A percentile compares a stretch with the other conserved stretches of the same genome.
Conservation (phyloP, 2,113 vertebrate species). For the Mola mola region DNA sequence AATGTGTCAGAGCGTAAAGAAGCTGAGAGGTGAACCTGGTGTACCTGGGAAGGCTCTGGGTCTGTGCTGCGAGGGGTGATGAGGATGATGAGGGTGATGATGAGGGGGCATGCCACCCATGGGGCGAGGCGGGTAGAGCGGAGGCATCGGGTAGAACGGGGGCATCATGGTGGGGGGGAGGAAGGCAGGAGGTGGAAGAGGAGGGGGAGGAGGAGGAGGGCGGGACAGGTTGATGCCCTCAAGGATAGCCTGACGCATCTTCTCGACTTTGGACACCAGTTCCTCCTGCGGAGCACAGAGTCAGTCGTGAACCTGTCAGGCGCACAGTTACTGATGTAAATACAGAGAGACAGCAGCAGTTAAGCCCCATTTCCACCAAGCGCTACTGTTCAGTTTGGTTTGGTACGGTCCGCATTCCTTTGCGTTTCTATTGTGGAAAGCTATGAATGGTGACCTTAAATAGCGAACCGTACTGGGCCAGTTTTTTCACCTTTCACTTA, state of each 20-base stretch:
- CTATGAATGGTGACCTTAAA: no score
- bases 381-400: no score
- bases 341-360: no score
- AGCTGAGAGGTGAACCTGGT: background rate
- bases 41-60: constrained; percentile 89
- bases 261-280: constrained; percentile 90
- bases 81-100: constrained; percentile 80
- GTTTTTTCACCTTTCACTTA: no score
- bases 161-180: constrained; percentile 86
- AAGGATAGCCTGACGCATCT: constrained; percentile 93
- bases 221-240: constrained; percentile 90
- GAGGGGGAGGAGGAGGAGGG: constrained; percentile 85
- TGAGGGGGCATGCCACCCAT: constrained; percentile 86
- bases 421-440: no score
- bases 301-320: background rate
- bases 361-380: no score
- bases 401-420: no score
- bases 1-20: no score
- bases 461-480: no score
- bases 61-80: constrained; percentile 81
- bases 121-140: constrained; percentile 85
- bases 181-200: constrained; percentile 88
- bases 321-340: no score
- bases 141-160: constrained; percentile 88
- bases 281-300: constrained; percentile 73